Percentiles rank a stretch among this genome's conserved stretches.
Conservation (phyloP, 1,140 invertebrate genomes). For the Micrasema longulum region DNA sequence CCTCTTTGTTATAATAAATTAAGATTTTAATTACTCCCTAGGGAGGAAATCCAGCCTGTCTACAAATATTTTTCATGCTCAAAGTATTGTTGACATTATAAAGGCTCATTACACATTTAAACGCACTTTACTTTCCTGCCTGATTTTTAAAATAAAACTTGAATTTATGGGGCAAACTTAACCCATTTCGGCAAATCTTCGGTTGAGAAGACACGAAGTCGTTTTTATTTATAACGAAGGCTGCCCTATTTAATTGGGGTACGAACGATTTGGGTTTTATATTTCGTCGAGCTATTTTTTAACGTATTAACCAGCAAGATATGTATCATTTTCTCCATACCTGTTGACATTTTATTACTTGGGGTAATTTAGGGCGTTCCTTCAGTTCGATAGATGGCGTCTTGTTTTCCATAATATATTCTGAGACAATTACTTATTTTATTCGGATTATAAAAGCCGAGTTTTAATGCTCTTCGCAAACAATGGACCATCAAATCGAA, state of each 20-base stretch:
- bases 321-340: slow-evolving; percentile 50
- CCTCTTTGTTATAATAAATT: too few relatives aligned
- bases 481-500: slow-evolving; percentile 36
- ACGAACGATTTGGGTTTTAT: slow-evolving; percentile 47
- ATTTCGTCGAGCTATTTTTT: slow-evolving; percentile 43
- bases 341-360: slow-evolving; percentile 53
- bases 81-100: too few relatives aligned
- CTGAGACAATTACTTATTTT: slow-evolving; percentile 31
- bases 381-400: background rate
- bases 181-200: background rate
- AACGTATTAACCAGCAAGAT: slow-evolving; percentile 44
- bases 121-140: too few relatives aligned
- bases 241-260: slow-evolving; percentile 51
- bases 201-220: slow-evolving; percentile 15
- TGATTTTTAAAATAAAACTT: too few relatives aligned
- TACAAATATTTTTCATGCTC: too few relatives aligned
- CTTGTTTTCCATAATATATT: background rate
- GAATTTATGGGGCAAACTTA: background rate
- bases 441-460: slow-evolving; percentile 12
- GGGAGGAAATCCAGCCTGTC: too few relatives aligned
- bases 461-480: slow-evolving; percentile 18
- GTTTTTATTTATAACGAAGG: slow-evolving; percentile 50
- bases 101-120: too few relatives aligned
- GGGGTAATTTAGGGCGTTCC: slow-evolving; percentile 40
- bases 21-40: too few relatives aligned